These are phyloP conservation scores for Scaptomyza graminum DNA, from an alignment of 1,140 invertebrate species.

Conservation along the genomic window DNA sequence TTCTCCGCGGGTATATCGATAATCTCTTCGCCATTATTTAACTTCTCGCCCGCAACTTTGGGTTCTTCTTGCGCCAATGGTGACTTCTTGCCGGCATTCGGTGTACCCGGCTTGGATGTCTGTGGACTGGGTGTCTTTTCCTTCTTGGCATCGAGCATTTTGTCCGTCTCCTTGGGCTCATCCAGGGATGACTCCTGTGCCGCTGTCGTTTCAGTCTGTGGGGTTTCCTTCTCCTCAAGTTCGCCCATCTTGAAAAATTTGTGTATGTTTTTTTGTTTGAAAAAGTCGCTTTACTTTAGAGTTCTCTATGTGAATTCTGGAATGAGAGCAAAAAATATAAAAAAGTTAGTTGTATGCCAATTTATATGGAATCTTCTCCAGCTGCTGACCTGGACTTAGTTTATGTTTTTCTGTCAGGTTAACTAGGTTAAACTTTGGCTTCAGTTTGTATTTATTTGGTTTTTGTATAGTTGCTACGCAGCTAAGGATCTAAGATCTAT, in stretches of 20 bases:
- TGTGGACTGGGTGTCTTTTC: conserved; percentile 65
- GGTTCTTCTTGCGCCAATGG: conserved; percentile 10
- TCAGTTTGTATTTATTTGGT: conserved; percentile 4
- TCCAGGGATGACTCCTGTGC: conserved; percentile 67
- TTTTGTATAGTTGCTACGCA: conserved; percentile 44
- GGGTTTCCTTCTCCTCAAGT: conserved; percentile 82
- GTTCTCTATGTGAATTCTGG: conserved; percentile 65
- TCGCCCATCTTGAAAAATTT: conserved; percentile 68
- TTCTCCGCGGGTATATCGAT: conserved; percentile 81
- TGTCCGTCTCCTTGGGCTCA: conserved; percentile 83
- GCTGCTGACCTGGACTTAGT: conserved; percentile 56
- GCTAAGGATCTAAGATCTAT: conserved; percentile 78
- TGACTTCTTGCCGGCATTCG: conserved; percentile 57
- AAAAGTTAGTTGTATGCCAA: conserved; percentile 10
- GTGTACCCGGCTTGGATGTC: conserved; percentile 67
- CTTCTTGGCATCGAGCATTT: conserved; percentile 78
- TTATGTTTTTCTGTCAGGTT: conserved; percentile 16
- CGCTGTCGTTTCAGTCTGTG: conserved; percentile 69
- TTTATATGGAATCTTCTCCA: not conserved
- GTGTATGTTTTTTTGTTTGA: not conserved
- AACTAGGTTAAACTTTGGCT: conserved; percentile 70
- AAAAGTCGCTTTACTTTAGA: conserved; percentile 43
- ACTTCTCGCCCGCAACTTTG: conserved; percentile 19
- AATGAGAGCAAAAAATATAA: not conserved
- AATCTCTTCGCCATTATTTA: conserved; percentile 67